Percentiles rank a stretch among this genome's conserved stretches.
Evolutionary conservation across 92 coral and sea anemone species (phyloP).

Genomic region (Parazoanthus swiftii): DNA sequence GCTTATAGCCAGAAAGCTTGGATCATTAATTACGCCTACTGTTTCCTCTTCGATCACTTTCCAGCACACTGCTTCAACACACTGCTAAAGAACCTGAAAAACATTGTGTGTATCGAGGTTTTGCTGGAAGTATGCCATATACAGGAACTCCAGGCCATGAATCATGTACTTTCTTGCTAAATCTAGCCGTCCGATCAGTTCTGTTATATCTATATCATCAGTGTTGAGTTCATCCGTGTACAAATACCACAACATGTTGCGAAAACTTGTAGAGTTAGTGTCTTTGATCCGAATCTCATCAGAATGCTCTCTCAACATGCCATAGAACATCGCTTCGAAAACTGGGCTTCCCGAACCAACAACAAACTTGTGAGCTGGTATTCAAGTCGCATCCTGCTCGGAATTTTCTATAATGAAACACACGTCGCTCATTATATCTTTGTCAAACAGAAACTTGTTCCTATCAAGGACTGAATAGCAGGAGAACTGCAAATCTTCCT

Average conservation of each 20-base stretch:
- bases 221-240: neutral
- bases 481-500: neutral
- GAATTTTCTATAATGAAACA: neutral
- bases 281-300: neutral
- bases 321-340: slow-evolving; percentile 7
- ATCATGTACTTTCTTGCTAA: slow-evolving; percentile 3
- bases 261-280: neutral
- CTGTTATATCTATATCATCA: neutral
- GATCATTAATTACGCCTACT: neutral
- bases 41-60: slow-evolving; percentile 8
- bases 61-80: slow-evolving; percentile 25
- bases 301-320: neutral
- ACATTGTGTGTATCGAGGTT: neutral
- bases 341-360: slow-evolving; percentile 17
- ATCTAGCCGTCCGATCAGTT: neutral
- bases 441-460: neutral
- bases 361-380: slow-evolving; percentile 11
- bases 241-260: slow-evolving; percentile 11
- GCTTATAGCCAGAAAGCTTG: neutral
- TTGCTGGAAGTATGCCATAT: neutral
- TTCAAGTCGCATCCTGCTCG: neutral
- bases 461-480: neutral
- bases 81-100: neutral
- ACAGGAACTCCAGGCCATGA: neutral
- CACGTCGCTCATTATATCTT: slow-evolving; percentile 1